Percentiles rank a stretch among this genome's conserved stretches.
Conservation (phyloP, 2,888 invertebrate genomes). For the Eupithecia tripunctaria region DNA sequence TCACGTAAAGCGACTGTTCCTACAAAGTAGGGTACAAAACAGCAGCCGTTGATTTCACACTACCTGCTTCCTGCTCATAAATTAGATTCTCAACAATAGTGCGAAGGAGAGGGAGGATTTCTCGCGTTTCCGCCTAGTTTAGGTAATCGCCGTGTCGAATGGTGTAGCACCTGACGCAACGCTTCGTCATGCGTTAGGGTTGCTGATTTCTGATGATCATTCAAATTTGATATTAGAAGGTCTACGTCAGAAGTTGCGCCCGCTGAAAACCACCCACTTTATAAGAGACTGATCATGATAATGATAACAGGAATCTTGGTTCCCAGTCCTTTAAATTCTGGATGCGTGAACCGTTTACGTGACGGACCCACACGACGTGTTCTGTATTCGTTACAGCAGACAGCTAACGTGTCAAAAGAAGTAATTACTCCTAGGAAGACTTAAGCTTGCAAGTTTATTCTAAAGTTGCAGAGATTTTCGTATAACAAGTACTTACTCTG, state of each 20-base stretch:
- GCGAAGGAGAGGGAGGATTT: conserved; percentile 51
- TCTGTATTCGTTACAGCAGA: too few species aligned
- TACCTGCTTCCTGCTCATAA: conserved; percentile 43
- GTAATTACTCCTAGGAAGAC: too few species aligned
- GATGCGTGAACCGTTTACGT: too few species aligned
- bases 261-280: too few species aligned
- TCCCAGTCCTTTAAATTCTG: too few species aligned
- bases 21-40: conserved; percentile 13
- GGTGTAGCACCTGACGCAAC: conserved; percentile 50
- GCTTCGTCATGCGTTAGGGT: conserved; percentile 37
- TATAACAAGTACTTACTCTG: too few species aligned
- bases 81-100: conserved; percentile 44
- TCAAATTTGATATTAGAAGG: neutral
- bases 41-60: conserved; percentile 41
- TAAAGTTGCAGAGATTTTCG: too few species aligned
- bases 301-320: too few species aligned
- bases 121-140: conserved; percentile 53
- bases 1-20: conserved; percentile 5
- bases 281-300: too few species aligned
- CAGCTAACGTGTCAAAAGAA: too few species aligned
- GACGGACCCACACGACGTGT: too few species aligned
- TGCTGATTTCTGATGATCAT: conserved; percentile 10
- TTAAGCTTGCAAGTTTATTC: too few species aligned
- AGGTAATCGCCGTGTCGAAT: conserved; percentile 61
- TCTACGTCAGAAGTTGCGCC: neutral